Conservation (phyloP, 2,113 vertebrate genomes). For the Halcyon malimbica region DNA sequence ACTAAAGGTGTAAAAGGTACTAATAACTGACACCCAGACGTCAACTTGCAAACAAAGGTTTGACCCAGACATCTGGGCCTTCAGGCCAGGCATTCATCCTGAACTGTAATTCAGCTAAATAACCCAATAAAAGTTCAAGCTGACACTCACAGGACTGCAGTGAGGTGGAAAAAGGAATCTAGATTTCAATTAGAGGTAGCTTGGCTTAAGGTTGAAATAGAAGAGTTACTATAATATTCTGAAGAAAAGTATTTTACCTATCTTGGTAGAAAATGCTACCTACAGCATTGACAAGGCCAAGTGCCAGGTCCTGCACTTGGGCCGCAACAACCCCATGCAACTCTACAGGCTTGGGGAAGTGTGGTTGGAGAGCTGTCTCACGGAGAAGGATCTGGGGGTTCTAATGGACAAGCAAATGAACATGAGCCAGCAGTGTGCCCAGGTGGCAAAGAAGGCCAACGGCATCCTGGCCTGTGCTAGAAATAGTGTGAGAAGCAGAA, state of each 20-base stretch:
- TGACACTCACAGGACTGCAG: not conserved
- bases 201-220: not conserved
- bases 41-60: not conserved
- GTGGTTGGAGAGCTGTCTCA: too few relatives aligned
- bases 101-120: not conserved
- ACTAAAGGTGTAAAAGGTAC: not conserved
- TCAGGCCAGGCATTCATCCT: not conserved
- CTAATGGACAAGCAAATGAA: too few relatives aligned
- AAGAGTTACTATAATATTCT: not conserved
- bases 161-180: not conserved
- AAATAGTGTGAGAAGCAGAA: too few relatives aligned
- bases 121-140: not conserved
- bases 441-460: too few relatives aligned
- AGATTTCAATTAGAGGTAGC: not conserved
- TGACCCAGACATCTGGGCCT: not conserved
- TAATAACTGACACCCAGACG: not conserved
- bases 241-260: not conserved
- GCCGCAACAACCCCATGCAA: too few relatives aligned
- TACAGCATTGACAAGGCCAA: not conserved
- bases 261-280: not conserved
- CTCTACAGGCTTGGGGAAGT: too few relatives aligned
- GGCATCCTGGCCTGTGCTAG: too few relatives aligned
- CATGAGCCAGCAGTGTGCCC: too few relatives aligned
- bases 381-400: too few relatives aligned
- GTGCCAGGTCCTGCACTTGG: too few relatives aligned